Conservation (phyloP, 2,797 vertebrate genomes). For the Philypnodon macrostomus region DNA sequence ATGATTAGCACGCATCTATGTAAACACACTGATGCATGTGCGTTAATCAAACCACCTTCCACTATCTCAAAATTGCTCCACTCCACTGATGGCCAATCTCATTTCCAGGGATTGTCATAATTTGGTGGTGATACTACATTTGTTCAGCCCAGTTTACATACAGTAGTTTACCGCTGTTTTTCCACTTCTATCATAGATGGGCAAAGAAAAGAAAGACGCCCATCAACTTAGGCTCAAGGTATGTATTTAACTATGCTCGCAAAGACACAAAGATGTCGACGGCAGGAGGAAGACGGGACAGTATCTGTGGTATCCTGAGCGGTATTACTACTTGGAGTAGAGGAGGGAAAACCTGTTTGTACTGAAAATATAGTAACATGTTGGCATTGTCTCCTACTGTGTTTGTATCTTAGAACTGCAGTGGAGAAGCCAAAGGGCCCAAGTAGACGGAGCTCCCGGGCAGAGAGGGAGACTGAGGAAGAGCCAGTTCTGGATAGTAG, state of each 20-base stretch:
- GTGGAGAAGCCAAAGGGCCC: conserved; percentile 93
- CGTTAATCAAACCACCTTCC: conserved; percentile 21
- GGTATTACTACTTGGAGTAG: conserved; percentile 64
- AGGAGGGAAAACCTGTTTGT: conserved; percentile 41
- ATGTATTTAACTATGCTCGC: conserved; percentile 79
- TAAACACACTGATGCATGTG: conserved; percentile 48
- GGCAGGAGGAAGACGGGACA: conserved; percentile 72
- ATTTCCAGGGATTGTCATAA: conserved; percentile 44
- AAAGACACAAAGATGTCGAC: conserved; percentile 69
- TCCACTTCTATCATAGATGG: conserved; percentile 88
- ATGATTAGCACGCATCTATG: conserved; percentile 62
- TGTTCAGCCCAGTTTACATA: conserved; percentile 73
- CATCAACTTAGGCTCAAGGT: conserved; percentile 85
- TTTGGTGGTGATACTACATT: conserved; percentile 60
- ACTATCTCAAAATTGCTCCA: conserved; percentile 19
- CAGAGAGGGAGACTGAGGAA: conserved; percentile 87
- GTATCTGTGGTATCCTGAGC: conserved; percentile 78
- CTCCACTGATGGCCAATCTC: conserved; percentile 43
- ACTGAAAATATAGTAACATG: conserved; percentile 34
- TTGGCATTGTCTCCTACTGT: conserved; percentile 24
- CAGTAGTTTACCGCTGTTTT: conserved; percentile 86
- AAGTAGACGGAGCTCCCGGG: conserved; percentile 91
- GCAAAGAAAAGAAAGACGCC: conserved; percentile 88
- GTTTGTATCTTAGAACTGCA: conserved; percentile 79
- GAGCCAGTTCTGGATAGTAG: conserved; percentile 87